Evolutionary conservation across 2,797 vertebrate genomes (phyloP).

Genomic region (Halcyon smyrnensis): DNA sequence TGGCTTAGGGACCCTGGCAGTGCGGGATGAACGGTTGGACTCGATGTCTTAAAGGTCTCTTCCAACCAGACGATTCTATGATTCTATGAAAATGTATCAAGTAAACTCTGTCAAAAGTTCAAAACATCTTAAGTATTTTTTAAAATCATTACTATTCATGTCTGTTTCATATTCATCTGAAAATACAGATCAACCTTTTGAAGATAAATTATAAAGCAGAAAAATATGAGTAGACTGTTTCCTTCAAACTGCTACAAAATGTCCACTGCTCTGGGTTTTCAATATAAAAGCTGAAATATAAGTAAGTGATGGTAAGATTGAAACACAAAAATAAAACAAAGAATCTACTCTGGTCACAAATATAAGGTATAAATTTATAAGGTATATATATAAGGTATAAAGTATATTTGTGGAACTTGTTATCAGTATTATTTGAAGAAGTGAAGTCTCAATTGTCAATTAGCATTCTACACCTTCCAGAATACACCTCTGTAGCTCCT

Average conservation of each 20-base stretch:
- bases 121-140: background rate
- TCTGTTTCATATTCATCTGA: background rate
- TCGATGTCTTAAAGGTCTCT: too few species aligned
- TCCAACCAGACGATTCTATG: too few species aligned
- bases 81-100: background rate
- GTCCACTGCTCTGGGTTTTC: background rate
- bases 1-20: too few species aligned
- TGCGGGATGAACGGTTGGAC: too few species aligned
- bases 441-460: fast-evolving
- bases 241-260: background rate
- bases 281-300: background rate
- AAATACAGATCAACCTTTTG: background rate
- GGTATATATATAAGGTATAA: background rate
- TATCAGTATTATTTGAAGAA: background rate
- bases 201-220: background rate
- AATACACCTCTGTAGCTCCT: background rate
- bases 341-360: background rate
- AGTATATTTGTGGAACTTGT: background rate
- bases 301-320: background rate
- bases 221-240: background rate
- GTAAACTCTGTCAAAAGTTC: background rate
- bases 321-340: background rate
- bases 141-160: background rate
- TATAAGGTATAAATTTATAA: background rate
- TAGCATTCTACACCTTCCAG: background rate